Conservation (phyloP, 2,113 vertebrate species). For the Elanoides forficatus region DNA sequence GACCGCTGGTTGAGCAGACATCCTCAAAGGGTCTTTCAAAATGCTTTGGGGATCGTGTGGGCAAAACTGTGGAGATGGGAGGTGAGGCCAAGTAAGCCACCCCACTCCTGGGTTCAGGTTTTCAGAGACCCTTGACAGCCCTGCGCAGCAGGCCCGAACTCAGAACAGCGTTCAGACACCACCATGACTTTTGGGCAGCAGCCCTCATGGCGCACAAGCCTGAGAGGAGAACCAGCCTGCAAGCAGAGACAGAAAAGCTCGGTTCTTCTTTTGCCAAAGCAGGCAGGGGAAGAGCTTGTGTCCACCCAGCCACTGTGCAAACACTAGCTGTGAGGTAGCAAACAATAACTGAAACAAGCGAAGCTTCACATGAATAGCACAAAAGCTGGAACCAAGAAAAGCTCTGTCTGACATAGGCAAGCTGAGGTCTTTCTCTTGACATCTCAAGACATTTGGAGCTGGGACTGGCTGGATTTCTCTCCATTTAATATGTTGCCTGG, state of each 20-base stretch:
- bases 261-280: not conserved
- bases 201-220: fast-evolving
- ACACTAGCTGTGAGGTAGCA: not conserved
- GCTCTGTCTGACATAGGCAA: fast-evolving
- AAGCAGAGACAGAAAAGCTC: not conserved
- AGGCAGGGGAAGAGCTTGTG: fast-evolving
- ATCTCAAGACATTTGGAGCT: fast-evolving
- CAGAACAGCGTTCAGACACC: not conserved
- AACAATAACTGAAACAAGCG: not conserved
- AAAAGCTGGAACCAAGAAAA: not conserved
- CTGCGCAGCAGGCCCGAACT: fast-evolving
- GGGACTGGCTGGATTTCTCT: fast-evolving
- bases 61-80: not conserved
- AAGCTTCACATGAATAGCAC: fast-evolving
- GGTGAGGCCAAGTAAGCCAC: not conserved
- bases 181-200: fast-evolving
- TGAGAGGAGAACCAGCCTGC: fast-evolving
- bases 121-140: not conserved
- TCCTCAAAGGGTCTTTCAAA: not conserved
- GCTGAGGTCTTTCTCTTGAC: not conserved
- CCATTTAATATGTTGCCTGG: not conserved
- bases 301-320: not conserved
- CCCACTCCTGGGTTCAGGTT: fast-evolving
- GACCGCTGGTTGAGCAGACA: not conserved
- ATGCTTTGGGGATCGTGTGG: fast-evolving